Evolutionary conservation across 2,113 vertebrate species (phyloP), one percentile per base, ranked within the genome.

Genomic region (Sylvilagus bachmani): DNA sequence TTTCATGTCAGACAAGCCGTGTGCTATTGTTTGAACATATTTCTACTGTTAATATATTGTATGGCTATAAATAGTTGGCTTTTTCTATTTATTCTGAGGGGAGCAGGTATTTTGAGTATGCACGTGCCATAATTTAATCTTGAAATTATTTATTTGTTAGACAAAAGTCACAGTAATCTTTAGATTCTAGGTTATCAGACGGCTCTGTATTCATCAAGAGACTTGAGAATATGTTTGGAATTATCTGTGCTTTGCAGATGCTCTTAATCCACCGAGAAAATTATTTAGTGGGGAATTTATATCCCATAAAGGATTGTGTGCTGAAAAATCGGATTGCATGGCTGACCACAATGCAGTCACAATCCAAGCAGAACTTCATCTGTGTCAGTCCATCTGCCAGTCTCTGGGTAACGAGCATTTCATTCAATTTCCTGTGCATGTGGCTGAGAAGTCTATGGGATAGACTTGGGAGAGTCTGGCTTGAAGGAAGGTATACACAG

Each of bases 221-320:
- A 82, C 55, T 82, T 88, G 31, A 91, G 95, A 86, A 73, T 85
- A 86, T 55, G 94, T 95, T 91, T 85, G 89, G 79, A 86, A 96
- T 97, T 97, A 97, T 97, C 96, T 96, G 31, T 92, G 85, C 67
- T 33, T 90, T 93, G 64, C 96, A 97, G 97, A 96, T 85, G 44
- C 58, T 93, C 53, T 86, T 96, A 93, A 95, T 90, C 82, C 82
- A 77, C 69, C 89, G 85, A 95, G 44, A 95, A 95, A 96, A 94
- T 93, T 93, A 85, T 90, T 95, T 97, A 95, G 79, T 89, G 58
- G 92, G 27, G 75, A 96, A 95, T 88, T 93, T 93, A 66, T 95
- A 83, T 94, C 51, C 78, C 90, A 92, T 90, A 93, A 95, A 95
- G 90, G 73, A 90, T 81, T 95, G 61, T 73, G 44, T 38, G 86